Evolutionary conservation across 2,113 vertebrate species (phyloP), one percentile per base, ranked within the genome.

Genomic region (Pachypanchax playfairii): DNA sequence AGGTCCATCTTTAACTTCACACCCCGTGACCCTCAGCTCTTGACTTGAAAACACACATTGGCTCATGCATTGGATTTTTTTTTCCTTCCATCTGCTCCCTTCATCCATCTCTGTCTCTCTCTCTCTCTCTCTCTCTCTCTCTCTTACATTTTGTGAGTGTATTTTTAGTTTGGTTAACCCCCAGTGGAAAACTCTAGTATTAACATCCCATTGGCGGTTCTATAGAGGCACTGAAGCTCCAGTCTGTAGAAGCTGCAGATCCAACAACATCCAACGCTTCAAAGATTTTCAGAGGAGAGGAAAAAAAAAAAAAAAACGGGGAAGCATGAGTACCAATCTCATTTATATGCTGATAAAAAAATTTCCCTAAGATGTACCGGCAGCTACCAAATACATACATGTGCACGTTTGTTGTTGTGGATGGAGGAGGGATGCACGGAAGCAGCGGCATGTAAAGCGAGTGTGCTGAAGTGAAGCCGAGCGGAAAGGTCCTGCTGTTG

Each of bases 161-260:
- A 89, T 89, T 89, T 87, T 86, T 89, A 89, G 85, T 60, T 2
- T 48, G 49, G 70, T 74, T 73, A 81, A 77, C 52, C 68, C n/a
- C 83, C 81, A 59, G 22, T 72, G 79, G 83, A 56, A 71, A 63
- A 60, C 48, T 61, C 51, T 46, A 25, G 43, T 59, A 56, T 79
- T 71, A 77, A 81, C 75, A 79, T 64, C 38, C 77, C 43, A 57
- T 38, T 76, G 75, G 80, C 75, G 64, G 63, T 36, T 39, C 38
- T 46, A 41, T 25, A 73, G 75, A 70, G 61, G 21, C 80, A 28
- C 50, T 26, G 11, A 28, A 24, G 60, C 43, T 51, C 73, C 42
- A 48, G 38, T n/a, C n/a, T n/a, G n/a, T 68, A 61, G 41, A 71
- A 33, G 63, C 59, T n/a, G 44, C 56, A 28, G 50, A 53, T 56